These are phyloP conservation scores for Macropis europaea DNA, from an alignment of 2,888 invertebrate species.

Conservation along the genomic window DNA sequence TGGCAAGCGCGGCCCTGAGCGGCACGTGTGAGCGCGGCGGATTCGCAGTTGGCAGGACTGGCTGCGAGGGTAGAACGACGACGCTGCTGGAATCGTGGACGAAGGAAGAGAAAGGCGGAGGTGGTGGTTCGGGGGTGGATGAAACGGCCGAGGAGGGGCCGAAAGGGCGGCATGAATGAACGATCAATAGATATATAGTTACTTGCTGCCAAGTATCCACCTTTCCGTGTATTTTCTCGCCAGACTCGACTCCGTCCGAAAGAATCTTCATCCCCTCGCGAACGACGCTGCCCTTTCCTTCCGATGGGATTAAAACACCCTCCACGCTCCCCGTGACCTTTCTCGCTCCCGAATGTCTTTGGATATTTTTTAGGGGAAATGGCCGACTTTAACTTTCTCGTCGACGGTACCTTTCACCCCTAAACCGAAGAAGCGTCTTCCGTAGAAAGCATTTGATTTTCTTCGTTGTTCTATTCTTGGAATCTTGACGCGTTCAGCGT, in stretches of 20 bases:
- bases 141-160: constrained; percentile 58
- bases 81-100: constrained; percentile 43
- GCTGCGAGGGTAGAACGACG: constrained; percentile 43
- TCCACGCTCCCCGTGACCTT: too few species aligned
- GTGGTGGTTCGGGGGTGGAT: constrained; percentile 39
- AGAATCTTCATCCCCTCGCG: not conserved
- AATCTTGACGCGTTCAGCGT: too few species aligned
- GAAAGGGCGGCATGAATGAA: constrained; percentile 77
- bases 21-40: constrained; percentile 69
- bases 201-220: constrained; percentile 52
- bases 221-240: constrained; percentile 26
- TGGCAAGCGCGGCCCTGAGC: constrained; percentile 53
- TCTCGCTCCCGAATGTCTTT: not conserved
- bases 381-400: too few species aligned
- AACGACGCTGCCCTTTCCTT: not conserved
- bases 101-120: constrained; percentile 42
- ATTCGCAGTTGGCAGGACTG: constrained; percentile 71
- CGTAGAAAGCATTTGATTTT: too few species aligned
- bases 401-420: too few species aligned
- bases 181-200: constrained; percentile 78
- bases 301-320: not conserved
- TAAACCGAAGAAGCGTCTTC: too few species aligned
- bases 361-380: too few species aligned
- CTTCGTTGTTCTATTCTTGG: too few species aligned
- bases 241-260: not conserved